Evolutionary conservation across 2,888 invertebrate genomes (phyloP), one percentile per base, ranked within the genome.

Genomic region (Trichopria drosophilae): DNA sequence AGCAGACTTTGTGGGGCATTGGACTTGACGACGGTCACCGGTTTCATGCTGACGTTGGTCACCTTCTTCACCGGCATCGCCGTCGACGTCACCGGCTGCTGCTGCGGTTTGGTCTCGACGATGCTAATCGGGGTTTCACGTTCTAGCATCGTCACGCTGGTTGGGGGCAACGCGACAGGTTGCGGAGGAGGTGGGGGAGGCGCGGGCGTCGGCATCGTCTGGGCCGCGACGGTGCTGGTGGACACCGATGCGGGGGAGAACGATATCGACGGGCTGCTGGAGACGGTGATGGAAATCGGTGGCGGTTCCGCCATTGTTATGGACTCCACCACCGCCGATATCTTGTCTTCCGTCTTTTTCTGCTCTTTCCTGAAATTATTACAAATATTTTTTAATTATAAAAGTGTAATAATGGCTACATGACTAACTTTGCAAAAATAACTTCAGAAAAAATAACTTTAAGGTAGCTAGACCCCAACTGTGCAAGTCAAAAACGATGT

Each of bases 281-380:
- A 9, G 12, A 16, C 54, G 0, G 68, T 49, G 32, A 36, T 56
- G n/a, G 29, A 18, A 12, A 42, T 55, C 4, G 51, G 39, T 10
- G 20, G 19, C 3, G 16, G n/a, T n/a, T n/a, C 16, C 0, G 75
- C 74, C 6, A 77, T 70, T 2, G 79, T 78, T 0, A 79, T 78
- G 66, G 78, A 79, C 26, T 79, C 55, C 2, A 57, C 52, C n/a
- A 51, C 58, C 4, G 52, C 45, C 4, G 52, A 31, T 9, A 52
- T 43, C 35, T 66, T 65, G 18, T 69, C 69, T 20, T 69, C 69
- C 2, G 48, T 51, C 40, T 69, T 69, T 16, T 65, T 61, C 23
- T 63, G 64, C 12, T 69, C 69, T 42, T 68, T 69, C 31, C 68
- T 68, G 26, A 29, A 51, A 51, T n/a, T n/a, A n/a, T n/a, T n/a